Evolutionary conservation across 2,797 vertebrate genomes (phyloP).

Genomic region (Acomys russatus): DNA sequence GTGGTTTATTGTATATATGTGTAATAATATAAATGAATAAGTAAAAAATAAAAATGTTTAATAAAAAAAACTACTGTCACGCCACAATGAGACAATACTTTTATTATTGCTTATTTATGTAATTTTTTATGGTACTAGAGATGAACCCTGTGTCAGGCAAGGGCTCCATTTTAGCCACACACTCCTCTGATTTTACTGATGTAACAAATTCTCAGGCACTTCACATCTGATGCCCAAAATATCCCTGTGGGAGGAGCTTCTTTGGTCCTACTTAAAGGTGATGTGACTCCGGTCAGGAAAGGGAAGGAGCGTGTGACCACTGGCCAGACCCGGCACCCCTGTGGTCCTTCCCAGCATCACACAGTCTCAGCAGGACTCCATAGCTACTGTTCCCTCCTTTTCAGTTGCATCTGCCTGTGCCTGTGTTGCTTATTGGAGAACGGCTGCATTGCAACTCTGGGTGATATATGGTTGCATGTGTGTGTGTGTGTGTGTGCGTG

Average conservation of each 20-base stretch:
- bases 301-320: too few relatives aligned
- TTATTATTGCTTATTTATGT: not conserved
- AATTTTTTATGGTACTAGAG: not conserved
- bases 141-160: not conserved
- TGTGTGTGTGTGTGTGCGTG: not conserved
- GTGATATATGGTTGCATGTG: not conserved
- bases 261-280: not conserved
- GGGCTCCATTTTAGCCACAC: not conserved
- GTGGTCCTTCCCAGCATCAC: rapidly evolving
- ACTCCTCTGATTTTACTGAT: not conserved
- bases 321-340: too few relatives aligned
- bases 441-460: not conserved
- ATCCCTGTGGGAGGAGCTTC: not conserved
- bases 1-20: too few relatives aligned
- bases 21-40: too few relatives aligned
- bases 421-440: not conserved
- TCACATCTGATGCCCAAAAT: not conserved
- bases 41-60: too few relatives aligned
- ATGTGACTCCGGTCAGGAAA: not conserved
- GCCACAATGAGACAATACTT: not conserved
- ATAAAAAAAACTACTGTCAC: not conserved
- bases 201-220: not conserved
- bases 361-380: not conserved
- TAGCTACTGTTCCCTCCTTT: not conserved
- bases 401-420: not conserved